A percentile compares a stretch with the other conserved stretches of the same genome.
phyloP scores from a whole-genome alignment of 2,888 invertebrate genomes.

The Aromia moschata region DNA sequence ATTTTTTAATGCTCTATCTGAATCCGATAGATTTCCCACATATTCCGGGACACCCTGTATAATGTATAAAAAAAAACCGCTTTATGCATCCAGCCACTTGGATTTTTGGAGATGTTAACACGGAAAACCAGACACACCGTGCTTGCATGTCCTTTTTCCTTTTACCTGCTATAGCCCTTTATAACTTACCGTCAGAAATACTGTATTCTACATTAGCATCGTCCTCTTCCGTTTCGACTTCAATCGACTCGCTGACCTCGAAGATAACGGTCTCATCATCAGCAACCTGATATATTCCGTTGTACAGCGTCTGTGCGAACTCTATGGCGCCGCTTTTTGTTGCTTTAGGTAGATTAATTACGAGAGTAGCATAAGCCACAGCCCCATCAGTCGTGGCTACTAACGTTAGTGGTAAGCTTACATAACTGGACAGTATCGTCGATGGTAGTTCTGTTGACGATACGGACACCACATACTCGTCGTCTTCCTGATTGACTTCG shows the following conservation, averaged over 20 bases:
- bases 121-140: too few species aligned
- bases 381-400: slow-evolving; percentile 25
- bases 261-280: slow-evolving; percentile 15
- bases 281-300: slow-evolving; percentile 24
- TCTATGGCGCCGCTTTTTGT: slow-evolving; percentile 7
- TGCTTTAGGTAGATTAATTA: slow-evolving; percentile 36
- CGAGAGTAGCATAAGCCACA: slow-evolving; percentile 32
- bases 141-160: too few species aligned
- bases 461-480: slow-evolving; percentile 3
- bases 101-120: too few species aligned
- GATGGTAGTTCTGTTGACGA: background rate
- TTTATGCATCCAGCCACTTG: too few species aligned
- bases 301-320: slow-evolving; percentile 29
- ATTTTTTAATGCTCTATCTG: too few species aligned
- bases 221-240: slow-evolving; percentile 22
- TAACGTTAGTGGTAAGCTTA: slow-evolving; percentile 33
- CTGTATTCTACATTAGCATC: slow-evolving; percentile 8
- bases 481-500: background rate
- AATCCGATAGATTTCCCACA: too few species aligned
- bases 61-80: too few species aligned
- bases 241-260: slow-evolving; percentile 6
- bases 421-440: slow-evolving; percentile 16
- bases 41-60: too few species aligned
- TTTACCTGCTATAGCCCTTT: background rate
- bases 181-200: slow-evolving; percentile 10